Conservation (phyloP, 2,888 invertebrate genomes). For the Selenia dentaria region DNA sequence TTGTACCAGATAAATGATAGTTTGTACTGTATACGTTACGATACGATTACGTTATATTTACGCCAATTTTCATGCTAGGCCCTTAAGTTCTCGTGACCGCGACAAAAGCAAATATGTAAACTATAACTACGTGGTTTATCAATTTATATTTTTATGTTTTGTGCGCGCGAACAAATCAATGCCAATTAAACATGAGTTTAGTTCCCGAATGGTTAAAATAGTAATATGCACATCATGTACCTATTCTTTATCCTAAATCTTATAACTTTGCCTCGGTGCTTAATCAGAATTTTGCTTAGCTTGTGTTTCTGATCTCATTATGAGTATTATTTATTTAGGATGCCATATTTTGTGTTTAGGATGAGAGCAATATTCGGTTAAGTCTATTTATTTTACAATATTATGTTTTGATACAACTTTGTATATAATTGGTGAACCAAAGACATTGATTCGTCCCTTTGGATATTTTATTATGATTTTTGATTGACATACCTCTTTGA, state of each 20-base stretch:
- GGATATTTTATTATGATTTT: slow-evolving; percentile 55
- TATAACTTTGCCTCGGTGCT: slow-evolving; percentile 62
- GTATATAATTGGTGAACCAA: slow-evolving; percentile 78
- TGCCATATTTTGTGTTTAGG: slow-evolving; percentile 77
- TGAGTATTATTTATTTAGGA: slow-evolving; percentile 83
- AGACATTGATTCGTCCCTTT: slow-evolving; percentile 70
- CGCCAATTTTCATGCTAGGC: too few species aligned
- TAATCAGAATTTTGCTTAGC: slow-evolving; percentile 61
- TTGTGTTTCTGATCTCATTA: slow-evolving; percentile 81
- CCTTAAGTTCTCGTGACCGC: too few species aligned
- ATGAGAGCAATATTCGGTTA: slow-evolving; percentile 68
- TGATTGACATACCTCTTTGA: slow-evolving; percentile 38
- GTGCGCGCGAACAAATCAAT: too few species aligned
- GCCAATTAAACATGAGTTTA: too few species aligned
- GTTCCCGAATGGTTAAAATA: too few species aligned
- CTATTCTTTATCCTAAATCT: slow-evolving; percentile 10
- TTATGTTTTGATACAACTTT: slow-evolving; percentile 55
- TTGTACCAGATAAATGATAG: too few species aligned
- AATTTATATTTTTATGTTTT: too few species aligned
- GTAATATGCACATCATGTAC: slow-evolving; percentile 1
- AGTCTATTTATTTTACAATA: slow-evolving; percentile 58
- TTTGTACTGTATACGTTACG: too few species aligned
- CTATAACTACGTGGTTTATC: too few species aligned
- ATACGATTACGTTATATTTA: too few species aligned
- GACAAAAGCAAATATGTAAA: too few species aligned